Conservation (phyloP, 2,888 invertebrate genomes). For the Lasioglossum oenotherae region DNA sequence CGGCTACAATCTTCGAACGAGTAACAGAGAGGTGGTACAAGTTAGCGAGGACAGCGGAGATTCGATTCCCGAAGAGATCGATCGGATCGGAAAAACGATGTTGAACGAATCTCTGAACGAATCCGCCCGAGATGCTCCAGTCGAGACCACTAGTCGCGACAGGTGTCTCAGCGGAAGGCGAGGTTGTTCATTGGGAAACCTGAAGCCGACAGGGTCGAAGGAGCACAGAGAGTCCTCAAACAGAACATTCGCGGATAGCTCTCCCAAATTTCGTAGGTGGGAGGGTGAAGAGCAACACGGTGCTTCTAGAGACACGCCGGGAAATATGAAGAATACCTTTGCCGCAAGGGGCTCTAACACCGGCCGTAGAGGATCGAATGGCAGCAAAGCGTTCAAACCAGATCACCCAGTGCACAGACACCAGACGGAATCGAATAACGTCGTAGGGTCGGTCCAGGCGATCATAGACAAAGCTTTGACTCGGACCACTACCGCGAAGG, state of each 20-base stretch:
- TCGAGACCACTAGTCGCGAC: neutral
- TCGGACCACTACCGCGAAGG: neutral
- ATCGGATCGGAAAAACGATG: neutral
- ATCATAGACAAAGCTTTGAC: constrained; percentile 29
- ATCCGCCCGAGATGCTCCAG: no score
- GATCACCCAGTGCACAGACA: neutral
- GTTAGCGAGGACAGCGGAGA: neutral
- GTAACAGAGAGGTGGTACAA: neutral
- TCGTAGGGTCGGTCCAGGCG: neutral
- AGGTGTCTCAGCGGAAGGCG: neutral
- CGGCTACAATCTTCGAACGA: constrained; percentile 28
- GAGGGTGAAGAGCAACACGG: neutral
- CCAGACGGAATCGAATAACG: neutral
- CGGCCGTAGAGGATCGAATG: neutral
- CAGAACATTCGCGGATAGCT: neutral
- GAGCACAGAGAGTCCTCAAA: neutral
- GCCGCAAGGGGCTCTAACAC: neutral
- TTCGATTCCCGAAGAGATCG: neutral
- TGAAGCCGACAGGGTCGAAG: neutral
- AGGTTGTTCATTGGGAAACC: neutral
- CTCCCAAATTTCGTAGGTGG: neutral
- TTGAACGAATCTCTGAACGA: neutral
- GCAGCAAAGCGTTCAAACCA: neutral
- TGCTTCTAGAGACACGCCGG: neutral
- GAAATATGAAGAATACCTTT: neutral